Evolutionary conservation across 2,888 invertebrate genomes (phyloP).

Genomic region (Scelioninae gen. 1): DNA sequence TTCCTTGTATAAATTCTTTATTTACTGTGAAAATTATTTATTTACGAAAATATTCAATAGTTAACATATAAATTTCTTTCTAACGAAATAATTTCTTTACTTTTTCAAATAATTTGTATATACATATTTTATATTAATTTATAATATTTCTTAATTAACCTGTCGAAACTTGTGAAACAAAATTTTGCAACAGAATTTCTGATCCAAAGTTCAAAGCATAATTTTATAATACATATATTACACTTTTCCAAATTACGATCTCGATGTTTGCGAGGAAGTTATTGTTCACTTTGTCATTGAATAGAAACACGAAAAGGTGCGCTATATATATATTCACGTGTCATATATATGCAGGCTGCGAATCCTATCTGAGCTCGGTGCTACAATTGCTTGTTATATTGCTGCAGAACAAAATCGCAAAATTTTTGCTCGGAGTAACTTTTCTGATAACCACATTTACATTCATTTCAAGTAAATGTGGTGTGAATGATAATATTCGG

Average conservation of each 20-base stretch:
- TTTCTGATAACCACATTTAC: conserved; percentile 34
- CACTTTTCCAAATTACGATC: background rate
- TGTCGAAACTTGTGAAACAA: too few relatives aligned
- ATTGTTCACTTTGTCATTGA: conserved; percentile 20
- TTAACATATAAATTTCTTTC: too few relatives aligned
- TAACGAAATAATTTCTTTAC: too few relatives aligned
- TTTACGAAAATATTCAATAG: too few relatives aligned
- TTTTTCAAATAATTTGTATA: too few relatives aligned
- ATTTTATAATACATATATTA: background rate
- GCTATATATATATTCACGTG: conserved; percentile 7
- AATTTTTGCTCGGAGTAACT: conserved; percentile 12
- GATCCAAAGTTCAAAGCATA: too few relatives aligned
- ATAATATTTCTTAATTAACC: too few relatives aligned
- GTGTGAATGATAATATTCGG: conserved; percentile 9
- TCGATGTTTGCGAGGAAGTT: conserved; percentile 6
- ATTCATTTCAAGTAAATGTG: conserved; percentile 20
- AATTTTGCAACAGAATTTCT: too few relatives aligned
- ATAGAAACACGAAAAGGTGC: conserved; percentile 13
- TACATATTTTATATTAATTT: too few relatives aligned
- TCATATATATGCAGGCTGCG: background rate
- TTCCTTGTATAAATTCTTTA: too few relatives aligned
- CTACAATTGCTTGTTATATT: conserved; percentile 39
- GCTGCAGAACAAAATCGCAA: conserved; percentile 16
- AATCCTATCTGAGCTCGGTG: conserved; percentile 9
- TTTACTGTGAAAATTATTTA: too few relatives aligned